These are phyloP conservation scores for Sander lucioperca DNA, from an alignment of 2,113 vertebrate species.

Conservation along the genomic window DNA sequence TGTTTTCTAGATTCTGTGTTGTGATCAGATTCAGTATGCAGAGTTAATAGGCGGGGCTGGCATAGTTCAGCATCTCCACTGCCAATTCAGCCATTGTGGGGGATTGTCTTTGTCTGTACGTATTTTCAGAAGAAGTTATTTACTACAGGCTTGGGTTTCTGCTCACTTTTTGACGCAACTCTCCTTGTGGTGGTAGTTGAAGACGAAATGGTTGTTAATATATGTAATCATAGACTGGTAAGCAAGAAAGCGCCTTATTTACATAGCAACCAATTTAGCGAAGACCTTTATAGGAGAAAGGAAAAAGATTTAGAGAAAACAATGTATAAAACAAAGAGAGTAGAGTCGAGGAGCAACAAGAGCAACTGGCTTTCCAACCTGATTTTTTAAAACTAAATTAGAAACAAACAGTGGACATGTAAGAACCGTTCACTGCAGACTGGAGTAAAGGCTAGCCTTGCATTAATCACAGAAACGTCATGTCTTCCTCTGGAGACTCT, in stretches of 20 bases:
- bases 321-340: neutral
- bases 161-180: too few species aligned
- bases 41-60: neutral
- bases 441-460: neutral
- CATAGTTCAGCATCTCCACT: too few species aligned
- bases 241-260: neutral
- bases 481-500: constrained; percentile 28
- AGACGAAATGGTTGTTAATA: neutral
- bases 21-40: neutral
- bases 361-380: neutral
- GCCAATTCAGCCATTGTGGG: too few species aligned
- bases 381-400: neutral
- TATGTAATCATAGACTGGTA: neutral
- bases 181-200: neutral
- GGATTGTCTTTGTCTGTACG: too few species aligned
- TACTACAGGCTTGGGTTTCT: too few species aligned
- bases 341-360: neutral
- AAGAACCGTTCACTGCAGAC: neutral
- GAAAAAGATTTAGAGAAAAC: neutral
- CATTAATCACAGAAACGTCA: constrained; percentile 31
- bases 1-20: neutral
- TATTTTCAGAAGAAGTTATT: too few species aligned
- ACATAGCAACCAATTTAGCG: neutral
- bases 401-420: neutral
- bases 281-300: neutral